Conservation (phyloP, 2,797 vertebrate species). For the Cephalopachus bancanus region DNA sequence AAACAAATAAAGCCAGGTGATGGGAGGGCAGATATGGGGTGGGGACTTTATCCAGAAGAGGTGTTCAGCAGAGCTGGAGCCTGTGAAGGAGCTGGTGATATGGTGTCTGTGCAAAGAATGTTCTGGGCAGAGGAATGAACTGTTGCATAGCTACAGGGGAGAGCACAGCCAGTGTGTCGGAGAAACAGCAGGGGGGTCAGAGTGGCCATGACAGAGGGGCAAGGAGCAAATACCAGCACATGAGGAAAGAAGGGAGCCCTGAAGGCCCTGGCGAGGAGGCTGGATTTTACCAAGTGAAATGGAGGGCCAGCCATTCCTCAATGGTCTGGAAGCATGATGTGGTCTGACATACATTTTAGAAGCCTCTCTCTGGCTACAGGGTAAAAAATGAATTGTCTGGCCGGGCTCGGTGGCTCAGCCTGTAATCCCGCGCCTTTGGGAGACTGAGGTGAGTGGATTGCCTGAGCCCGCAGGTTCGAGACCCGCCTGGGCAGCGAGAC, state of each 20-base stretch:
- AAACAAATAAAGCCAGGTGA: not conserved
- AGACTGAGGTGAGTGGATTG: no score
- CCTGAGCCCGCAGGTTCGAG: no score
- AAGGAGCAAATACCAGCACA: not conserved
- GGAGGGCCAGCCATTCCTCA: not conserved
- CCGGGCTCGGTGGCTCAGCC: no score
- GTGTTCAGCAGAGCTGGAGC: fast-evolving
- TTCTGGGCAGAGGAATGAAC: not conserved
- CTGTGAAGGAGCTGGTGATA: fast-evolving
- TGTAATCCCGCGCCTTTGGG: no score
- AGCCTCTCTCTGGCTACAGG: not conserved
- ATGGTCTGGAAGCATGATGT: not conserved
- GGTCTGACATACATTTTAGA: fast-evolving
- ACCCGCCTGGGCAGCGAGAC: no score
- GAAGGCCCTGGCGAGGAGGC: fast-evolving
- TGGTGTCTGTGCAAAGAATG: not conserved
- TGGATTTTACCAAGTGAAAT: not conserved
- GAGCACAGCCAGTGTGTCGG: fast-evolving
- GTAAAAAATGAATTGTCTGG: not conserved
- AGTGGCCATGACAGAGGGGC: fast-evolving
- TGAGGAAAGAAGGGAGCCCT: fast-evolving
- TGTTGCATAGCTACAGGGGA: not conserved
- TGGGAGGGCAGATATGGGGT: fast-evolving
- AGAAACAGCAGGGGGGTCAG: not conserved
- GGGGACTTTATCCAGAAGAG: fast-evolving